phyloP scores from a whole-genome alignment of 2,888 invertebrate genomes.

The Sylvicola cinctus region DNA sequence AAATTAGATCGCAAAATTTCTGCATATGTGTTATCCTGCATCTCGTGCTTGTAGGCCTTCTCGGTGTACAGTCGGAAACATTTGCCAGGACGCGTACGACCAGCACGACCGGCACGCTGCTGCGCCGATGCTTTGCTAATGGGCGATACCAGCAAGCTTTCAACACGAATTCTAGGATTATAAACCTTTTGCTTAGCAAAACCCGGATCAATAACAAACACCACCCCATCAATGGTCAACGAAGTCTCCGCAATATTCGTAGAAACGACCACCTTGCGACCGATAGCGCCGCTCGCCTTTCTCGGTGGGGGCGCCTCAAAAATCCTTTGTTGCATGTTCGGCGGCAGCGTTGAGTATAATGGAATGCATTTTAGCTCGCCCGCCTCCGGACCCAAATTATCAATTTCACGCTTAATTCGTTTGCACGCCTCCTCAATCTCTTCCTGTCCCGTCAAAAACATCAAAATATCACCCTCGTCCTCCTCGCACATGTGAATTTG shows the following conservation, averaged over 20 bases:
- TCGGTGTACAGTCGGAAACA: slow-evolving; percentile 93
- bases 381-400: slow-evolving; percentile 88
- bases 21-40: slow-evolving; percentile 98
- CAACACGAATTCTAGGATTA: slow-evolving; percentile 57
- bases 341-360: slow-evolving; percentile 92
- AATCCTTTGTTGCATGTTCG: slow-evolving; percentile 89
- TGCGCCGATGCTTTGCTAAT: slow-evolving; percentile 98
- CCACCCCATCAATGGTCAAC: slow-evolving; percentile 95
- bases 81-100: slow-evolving; percentile 94
- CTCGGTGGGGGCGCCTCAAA: slow-evolving; percentile 93
- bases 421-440: slow-evolving; percentile 99
- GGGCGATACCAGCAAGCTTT: slow-evolving; percentile 92
- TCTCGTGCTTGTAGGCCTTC: slow-evolving; percentile 87
- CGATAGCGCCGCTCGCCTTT: slow-evolving; percentile 72
- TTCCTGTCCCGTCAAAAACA: slow-evolving; percentile 77
- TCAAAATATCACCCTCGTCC: slow-evolving; percentile 72
- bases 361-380: slow-evolving; percentile 98
- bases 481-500: slow-evolving; percentile 92
- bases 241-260: slow-evolving; percentile 99
- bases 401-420: slow-evolving; percentile 85
- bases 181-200: slow-evolving; percentile 96
- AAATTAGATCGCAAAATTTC: slow-evolving; percentile 56
- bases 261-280: slow-evolving; percentile 85
- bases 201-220: slow-evolving; percentile 98
- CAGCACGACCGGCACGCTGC: slow-evolving; percentile 94